Evolutionary conservation across 2,797 vertebrate species (phyloP), one percentile per base, ranked within the genome.

Genomic region (Syngnathus acus): DNA sequence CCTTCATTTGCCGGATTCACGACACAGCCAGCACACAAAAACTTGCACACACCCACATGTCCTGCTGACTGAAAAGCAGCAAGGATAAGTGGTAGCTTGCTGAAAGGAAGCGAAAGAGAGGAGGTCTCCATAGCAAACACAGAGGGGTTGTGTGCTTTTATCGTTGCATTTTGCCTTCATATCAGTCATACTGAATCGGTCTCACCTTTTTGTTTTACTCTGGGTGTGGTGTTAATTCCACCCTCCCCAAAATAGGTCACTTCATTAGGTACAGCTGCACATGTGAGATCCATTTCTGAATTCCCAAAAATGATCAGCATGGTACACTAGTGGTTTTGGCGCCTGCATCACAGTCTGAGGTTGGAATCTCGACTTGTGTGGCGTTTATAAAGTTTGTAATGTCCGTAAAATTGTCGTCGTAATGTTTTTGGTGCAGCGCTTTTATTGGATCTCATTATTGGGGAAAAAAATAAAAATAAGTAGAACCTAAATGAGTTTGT

Each of bases 1-100:
- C 73, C 85, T 87, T 89, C 82, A 83, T 89, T 89, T 88, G 76
- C 74, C 77, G 83, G 77, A 87, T 87, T 90, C 84, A 88, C 86
- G 84, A 81, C 83, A 81, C 72, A 81, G 79, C 73, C 81, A 68
- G 66, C 78, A 73, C 81, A 80, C 84, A 86, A 77, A 81, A 74
- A 76, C 67, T 70, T 64, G 69, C 75, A 72, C 81, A 84, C 72
- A 72, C 76, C 72, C 82, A 84, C 81, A 81, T 77, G 78, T 78
- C 77, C 79, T 72, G 82, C 83, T 81, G 82, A 84, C 82, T 87
- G 82, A 89, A 87, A 88, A 81, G 83, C 84, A 82, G 78, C 78
- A 74, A 80, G 84, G 87, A 87, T 86, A 85, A 89, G 87, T 86
- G 89, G 80, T 78, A 82, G 84, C 80, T 77, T n/a, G 19, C 79